Evolutionary conservation across 2,113 vertebrate species (phyloP), one percentile per base, ranked within the genome.

Genomic region (Rhegmatorhina hoffmannsi): DNA sequence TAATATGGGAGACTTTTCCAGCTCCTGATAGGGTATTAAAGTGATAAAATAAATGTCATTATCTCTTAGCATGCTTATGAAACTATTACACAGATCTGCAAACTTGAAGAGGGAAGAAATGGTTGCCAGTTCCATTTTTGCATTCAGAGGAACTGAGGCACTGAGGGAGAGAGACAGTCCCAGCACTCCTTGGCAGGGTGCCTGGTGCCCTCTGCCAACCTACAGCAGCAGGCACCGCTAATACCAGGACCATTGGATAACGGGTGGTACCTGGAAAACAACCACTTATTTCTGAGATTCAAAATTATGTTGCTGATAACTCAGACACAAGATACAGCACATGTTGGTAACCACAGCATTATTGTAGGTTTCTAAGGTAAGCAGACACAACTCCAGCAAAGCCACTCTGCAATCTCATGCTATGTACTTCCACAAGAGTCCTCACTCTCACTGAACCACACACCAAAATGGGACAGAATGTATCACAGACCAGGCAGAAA

Each of bases 161-260:
- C 10, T 6, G 8, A 13, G 13, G 26, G 23, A 55, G 36, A 55
- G 11, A 64, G 26, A 17, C 2, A 11, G 25, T 8, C 19, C 56
- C 67, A 1, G 33, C 38, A 80, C 2, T 14, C 59, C 70, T 40
- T 1, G 0, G 84, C 59, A 55, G 2, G 1, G 29, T 4, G 0
- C 8, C 17, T 44, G 18, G 46, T 40, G 24, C 8, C 44, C 29
- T 36, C 59, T 55, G 31, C 20, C 44, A 43, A 4, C 10, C 3
- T 2, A 46, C 53, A 77, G 68, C 58, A 20, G 20, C 52, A 47
- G 17, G 19, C 75, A 52, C 31, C 20, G 36, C 17, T 19, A 8
- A 36, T 1, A n/a, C 7, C 60, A 19, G 72, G 46, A 60, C n/a
- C 55, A 55, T 2, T 8, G 20, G 34, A 13, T 36, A 79, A 66